Conservation (phyloP, 2,113 vertebrate species). For the Microcebus tavaratra region DNA sequence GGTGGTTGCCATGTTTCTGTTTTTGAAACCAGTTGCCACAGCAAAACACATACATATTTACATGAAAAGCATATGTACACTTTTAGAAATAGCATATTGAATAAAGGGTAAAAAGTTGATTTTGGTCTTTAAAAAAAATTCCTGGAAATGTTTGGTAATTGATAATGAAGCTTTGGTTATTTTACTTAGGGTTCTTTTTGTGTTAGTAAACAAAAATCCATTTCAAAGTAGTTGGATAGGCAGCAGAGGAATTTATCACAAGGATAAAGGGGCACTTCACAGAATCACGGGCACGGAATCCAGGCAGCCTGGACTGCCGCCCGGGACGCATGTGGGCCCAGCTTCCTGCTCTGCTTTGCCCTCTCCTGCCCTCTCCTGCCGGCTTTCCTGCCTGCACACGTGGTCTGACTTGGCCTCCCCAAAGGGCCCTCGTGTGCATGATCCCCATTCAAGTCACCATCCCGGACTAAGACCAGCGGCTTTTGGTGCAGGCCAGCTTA, state of each 20-base stretch:
- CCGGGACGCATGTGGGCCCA: fast-evolving
- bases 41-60: background rate
- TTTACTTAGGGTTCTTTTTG: background rate
- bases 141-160: slow-evolving; percentile 20
- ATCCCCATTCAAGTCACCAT: background rate
- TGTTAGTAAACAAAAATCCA: background rate
- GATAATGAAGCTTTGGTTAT: background rate
- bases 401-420: background rate
- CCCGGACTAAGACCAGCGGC: background rate
- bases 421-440: background rate
- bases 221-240: background rate
- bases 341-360: background rate
- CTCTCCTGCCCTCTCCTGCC: background rate
- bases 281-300: background rate
- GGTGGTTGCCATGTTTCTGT: slow-evolving; percentile 9
- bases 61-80: background rate
- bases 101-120: background rate
- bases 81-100: slow-evolving; percentile 28
- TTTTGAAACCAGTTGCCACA: slow-evolving; percentile 38
- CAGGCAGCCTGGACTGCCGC: background rate
- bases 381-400: background rate
- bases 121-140: slow-evolving; percentile 10
- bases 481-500: background rate
- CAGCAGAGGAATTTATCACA: background rate
- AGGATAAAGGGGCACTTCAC: background rate